Evolutionary conservation across 1,140 invertebrate species (phyloP).

Genomic region (Anagrus nilaparvatae): DNA sequence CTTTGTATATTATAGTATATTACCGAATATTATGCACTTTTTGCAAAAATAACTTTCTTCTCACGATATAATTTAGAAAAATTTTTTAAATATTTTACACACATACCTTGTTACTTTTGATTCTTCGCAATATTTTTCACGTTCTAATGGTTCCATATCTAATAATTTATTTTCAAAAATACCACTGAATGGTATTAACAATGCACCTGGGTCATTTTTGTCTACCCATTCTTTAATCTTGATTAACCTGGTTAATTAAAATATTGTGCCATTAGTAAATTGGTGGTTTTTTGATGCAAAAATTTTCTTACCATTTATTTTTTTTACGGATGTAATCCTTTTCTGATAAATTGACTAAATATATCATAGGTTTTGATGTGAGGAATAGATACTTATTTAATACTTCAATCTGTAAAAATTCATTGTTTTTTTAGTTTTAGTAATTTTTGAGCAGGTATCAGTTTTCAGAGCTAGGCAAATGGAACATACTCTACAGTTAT

Average conservation of each 20-base stretch:
- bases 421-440: no score
- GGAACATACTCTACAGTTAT: no score
- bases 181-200: constrained; percentile 92
- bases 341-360: constrained; percentile 94
- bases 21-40: neutral
- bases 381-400: constrained; percentile 95
- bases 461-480: no score
- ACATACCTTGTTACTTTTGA: constrained; percentile 63
- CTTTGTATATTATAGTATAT: no score
- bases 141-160: constrained; percentile 77
- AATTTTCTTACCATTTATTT: constrained; percentile 79
- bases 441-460: no score
- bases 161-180: constrained; percentile 77
- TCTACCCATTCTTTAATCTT: constrained; percentile 99
- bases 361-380: constrained; percentile 97
- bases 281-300: constrained; percentile 2
- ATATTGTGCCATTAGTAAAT: no score
- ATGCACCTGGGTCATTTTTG: constrained; percentile 87
- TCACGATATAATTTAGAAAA: neutral
- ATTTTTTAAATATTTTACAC: neutral
- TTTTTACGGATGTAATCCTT: constrained; percentile 99
- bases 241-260: constrained; percentile 60
- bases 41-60: neutral
- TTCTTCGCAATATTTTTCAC: constrained; percentile 69
- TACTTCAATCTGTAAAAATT: constrained; percentile 86